phyloP scores from a whole-genome alignment of 2,113 vertebrate genomes.

The Symphodus melops region DNA sequence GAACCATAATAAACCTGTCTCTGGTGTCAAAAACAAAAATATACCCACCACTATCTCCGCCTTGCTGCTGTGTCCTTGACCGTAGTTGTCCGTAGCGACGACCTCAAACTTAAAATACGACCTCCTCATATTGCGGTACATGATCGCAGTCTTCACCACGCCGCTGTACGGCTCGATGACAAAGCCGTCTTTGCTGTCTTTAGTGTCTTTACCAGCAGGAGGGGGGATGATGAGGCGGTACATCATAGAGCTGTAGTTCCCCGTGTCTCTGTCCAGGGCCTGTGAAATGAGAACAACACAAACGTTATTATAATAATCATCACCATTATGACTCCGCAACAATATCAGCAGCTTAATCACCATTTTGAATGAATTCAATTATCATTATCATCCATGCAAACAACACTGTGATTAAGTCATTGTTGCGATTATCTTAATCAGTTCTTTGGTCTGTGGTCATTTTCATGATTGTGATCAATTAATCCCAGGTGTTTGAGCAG shows the following conservation, averaged over 20 bases:
- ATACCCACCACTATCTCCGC: slow-evolving; percentile 91
- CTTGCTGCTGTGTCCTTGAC: slow-evolving; percentile 92
- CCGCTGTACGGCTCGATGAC: slow-evolving; percentile 93
- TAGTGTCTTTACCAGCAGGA: slow-evolving; percentile 87
- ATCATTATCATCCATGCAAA: slow-evolving; percentile 6
- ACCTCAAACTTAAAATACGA: slow-evolving; percentile 98
- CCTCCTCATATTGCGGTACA: slow-evolving; percentile 97
- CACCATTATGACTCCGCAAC: neutral
- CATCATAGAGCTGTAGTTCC: slow-evolving; percentile 93
- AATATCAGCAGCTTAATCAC: slow-evolving; percentile 6
- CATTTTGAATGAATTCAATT: neutral
- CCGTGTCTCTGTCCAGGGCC: slow-evolving; percentile 95
- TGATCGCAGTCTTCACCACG: slow-evolving; percentile 95
- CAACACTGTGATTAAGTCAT: slow-evolving; percentile 19
- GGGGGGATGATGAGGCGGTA: slow-evolving; percentile 93
- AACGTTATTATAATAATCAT: slow-evolving; percentile 23
- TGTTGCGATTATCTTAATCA: neutral
- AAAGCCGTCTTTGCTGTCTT: slow-evolving; percentile 91
- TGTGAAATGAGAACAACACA: slow-evolving; percentile 58
- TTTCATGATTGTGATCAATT: neutral
- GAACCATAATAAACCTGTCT: slow-evolving; percentile 11
- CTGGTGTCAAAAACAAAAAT: neutral
- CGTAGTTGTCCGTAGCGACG: slow-evolving; percentile 94
- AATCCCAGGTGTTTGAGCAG: slow-evolving; percentile 22
- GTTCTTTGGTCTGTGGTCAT: slow-evolving; percentile 6